Evolutionary conservation across 2,797 vertebrate species (phyloP).

Genomic region (Sylvia borin): DNA sequence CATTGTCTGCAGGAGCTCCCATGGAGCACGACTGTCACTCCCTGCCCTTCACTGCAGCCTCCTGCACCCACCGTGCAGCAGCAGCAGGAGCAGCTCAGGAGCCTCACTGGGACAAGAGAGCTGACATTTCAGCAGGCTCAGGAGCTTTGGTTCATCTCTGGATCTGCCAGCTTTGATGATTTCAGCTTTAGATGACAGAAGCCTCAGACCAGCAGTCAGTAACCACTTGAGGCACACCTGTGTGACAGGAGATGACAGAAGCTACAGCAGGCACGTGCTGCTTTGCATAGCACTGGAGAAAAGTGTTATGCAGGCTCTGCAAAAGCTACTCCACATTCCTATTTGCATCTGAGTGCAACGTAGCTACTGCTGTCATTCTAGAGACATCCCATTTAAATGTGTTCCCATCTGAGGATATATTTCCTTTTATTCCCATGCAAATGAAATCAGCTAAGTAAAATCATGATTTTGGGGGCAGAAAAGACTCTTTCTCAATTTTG

Average conservation of each 20-base stretch:
- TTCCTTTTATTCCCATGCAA: neutral
- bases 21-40: rapidly evolving
- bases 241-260: neutral
- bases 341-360: neutral
- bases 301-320: neutral
- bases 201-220: neutral
- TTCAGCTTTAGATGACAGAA: neutral
- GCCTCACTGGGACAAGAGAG: neutral
- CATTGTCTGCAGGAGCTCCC: neutral
- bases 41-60: neutral
- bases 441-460: neutral
- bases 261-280: neutral
- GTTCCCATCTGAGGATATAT: neutral
- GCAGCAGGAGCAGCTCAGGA: neutral
- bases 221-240: neutral
- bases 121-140: neutral
- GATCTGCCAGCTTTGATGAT: neutral
- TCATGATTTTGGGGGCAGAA: neutral
- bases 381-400: neutral
- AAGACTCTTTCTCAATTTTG: neutral
- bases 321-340: neutral
- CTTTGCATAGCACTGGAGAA: neutral
- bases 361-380: neutral
- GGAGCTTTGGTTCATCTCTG: neutral
- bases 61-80: neutral